Conservation (phyloP, 1,140 invertebrate genomes). For the Myzus persicae region DNA sequence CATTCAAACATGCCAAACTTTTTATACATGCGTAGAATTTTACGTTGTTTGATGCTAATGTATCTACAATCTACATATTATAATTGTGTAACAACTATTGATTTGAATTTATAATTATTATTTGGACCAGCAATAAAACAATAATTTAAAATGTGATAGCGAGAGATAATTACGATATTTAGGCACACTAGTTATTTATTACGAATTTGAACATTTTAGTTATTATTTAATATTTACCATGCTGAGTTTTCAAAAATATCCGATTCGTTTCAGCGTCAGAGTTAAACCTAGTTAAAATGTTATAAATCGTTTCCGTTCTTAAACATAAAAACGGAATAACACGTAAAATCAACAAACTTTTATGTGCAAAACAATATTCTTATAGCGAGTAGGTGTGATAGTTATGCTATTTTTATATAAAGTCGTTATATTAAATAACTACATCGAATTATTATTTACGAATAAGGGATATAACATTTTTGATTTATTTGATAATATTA, state of each 20-base stretch:
- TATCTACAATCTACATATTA: too few species aligned
- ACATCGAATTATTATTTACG: not conserved
- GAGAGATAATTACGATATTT: too few species aligned
- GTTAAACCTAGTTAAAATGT: not conserved
- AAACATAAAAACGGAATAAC: not conserved
- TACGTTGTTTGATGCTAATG: not conserved
- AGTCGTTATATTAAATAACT: not conserved
- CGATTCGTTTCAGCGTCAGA: not conserved
- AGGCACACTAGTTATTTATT: not conserved
- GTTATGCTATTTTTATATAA: not conserved
- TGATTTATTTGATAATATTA: not conserved
- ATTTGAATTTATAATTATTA: too few species aligned
- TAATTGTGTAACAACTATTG: too few species aligned
- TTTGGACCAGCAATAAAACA: not conserved
- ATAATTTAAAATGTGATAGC: not conserved
- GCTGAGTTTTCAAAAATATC: not conserved
- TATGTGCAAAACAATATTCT: not conserved
- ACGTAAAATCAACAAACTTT: conserved; percentile 12
- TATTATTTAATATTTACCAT: too few species aligned
- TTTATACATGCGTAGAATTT: not conserved
- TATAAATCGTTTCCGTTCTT: not conserved
- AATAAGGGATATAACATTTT: not conserved
- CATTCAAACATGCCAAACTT: not conserved
- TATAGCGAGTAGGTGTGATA: not conserved
- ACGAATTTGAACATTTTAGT: not conserved